Evolutionary conservation across 2,113 vertebrate species (phyloP).

Genomic region (Ia io): DNA sequence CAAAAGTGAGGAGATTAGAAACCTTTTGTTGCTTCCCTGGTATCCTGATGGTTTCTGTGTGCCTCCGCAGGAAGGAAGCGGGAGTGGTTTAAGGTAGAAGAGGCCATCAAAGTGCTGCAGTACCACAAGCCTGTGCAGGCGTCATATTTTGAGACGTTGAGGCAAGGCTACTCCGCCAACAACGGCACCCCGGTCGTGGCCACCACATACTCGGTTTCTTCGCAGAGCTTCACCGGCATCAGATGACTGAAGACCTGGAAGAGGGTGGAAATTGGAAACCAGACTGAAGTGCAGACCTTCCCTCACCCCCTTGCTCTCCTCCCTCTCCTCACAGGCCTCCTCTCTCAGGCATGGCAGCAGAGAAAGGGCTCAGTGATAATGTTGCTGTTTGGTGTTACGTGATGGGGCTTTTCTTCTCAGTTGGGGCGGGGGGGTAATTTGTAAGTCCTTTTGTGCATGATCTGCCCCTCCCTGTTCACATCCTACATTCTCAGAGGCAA

Average conservation of each 20-base stretch:
- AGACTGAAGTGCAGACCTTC: constrained; percentile 80
- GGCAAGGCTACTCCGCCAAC: constrained; percentile 93
- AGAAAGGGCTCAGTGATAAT: constrained; percentile 74
- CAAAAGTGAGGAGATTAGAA: background rate
- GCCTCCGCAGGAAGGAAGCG: constrained; percentile 94
- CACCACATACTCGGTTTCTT: constrained; percentile 89
- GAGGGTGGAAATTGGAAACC: constrained; percentile 68
- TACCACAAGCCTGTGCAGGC: constrained; percentile 98
- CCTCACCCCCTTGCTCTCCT: constrained; percentile 53
- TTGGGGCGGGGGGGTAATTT: constrained; percentile 67
- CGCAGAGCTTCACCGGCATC: constrained; percentile 93
- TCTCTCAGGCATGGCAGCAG: constrained; percentile 78
- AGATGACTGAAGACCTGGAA: constrained; percentile 91
- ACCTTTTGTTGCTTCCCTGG: background rate
- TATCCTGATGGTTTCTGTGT: constrained; percentile 72
- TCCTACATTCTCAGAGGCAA: constrained; percentile 67
- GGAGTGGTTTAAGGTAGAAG: constrained; percentile 98
- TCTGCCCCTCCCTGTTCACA: constrained; percentile 72
- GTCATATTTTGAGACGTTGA: constrained; percentile 93
- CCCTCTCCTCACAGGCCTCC: constrained; percentile 77
- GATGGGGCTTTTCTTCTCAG: constrained; percentile 71
- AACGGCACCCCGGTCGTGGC: constrained; percentile 94
- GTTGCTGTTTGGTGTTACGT: constrained; percentile 80
- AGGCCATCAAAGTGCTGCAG: constrained; percentile 94
- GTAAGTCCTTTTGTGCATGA: constrained; percentile 84